Percentiles rank a stretch among this genome's conserved stretches.
Evolutionary conservation across 1,140 invertebrate species (phyloP).

Genomic region (Cydia strobilella): DNA sequence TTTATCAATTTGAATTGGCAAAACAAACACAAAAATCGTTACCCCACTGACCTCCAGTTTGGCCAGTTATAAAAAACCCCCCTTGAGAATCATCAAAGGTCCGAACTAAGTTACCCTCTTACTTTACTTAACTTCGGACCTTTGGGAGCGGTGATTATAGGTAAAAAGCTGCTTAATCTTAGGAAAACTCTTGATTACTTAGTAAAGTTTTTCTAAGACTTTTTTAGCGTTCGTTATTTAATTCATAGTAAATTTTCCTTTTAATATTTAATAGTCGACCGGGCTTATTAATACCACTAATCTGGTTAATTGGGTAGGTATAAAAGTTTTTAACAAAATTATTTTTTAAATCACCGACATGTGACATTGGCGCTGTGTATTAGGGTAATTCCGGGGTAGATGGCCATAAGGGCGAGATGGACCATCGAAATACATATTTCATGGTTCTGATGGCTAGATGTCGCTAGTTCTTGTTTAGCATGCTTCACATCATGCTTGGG

Average conservation of each 20-base stretch:
- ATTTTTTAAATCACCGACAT: neutral
- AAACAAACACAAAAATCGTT: conserved; percentile 1
- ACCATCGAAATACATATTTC: no score
- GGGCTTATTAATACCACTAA: neutral
- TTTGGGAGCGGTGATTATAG: conserved; percentile 24
- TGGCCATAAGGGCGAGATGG: no score
- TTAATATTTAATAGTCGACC: neutral
- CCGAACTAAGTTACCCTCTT: conserved; percentile 5
- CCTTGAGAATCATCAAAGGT: conserved; percentile 14
- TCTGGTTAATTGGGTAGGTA: neutral
- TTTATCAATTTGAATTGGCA: neutral
- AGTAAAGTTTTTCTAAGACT: conserved; percentile 24
- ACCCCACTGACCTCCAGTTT: neutral
- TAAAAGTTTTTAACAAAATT: neutral
- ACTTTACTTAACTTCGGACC: conserved; percentile 2
- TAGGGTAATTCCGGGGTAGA: no score
- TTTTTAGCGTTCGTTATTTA: neutral
- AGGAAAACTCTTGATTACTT: conserved; percentile 30
- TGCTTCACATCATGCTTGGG: no score
- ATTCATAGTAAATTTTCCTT: neutral
- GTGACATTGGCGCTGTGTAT: no score
- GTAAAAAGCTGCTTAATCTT: conserved; percentile 30
- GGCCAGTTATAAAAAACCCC: conserved; percentile 4
- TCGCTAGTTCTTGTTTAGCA: no score
- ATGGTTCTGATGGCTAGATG: no score